These are phyloP conservation scores for Orchestes rusci DNA, from an alignment of 2,888 invertebrate genomes.

Conservation along the genomic window DNA sequence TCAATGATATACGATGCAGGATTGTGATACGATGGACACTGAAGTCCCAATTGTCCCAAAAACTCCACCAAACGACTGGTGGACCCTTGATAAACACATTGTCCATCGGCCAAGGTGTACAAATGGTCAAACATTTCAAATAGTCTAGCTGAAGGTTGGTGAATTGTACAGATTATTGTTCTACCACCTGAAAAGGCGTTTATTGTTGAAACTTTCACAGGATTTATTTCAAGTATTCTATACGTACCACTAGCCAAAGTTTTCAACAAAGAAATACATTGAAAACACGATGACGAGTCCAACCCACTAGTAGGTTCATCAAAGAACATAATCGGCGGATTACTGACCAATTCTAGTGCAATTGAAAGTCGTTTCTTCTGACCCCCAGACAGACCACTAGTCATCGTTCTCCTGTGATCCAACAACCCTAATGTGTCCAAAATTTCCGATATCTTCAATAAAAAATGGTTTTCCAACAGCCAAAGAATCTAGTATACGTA, in stretches of 20 bases:
- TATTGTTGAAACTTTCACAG: no score
- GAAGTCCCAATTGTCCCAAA: constrained; percentile 68
- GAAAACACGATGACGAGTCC: constrained; percentile 93
- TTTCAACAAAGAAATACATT: constrained; percentile 85
- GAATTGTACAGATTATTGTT: constrained; percentile 92
- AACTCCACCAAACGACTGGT: constrained; percentile 79
- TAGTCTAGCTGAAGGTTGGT: constrained; percentile 92
- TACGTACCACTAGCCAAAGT: constrained; percentile 61
- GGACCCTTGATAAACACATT: constrained; percentile 90
- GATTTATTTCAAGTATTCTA: no score
- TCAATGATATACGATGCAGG: constrained; percentile 90
- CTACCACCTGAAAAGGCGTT: constrained; percentile 63
- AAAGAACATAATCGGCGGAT: constrained; percentile 96
- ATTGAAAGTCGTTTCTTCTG: constrained; percentile 93
- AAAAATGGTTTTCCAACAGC: constrained; percentile 6
- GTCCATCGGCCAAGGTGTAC: constrained; percentile 88
- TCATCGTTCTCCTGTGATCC: constrained; percentile 84
- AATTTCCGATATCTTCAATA: constrained; percentile 77
- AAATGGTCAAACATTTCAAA: constrained; percentile 96
- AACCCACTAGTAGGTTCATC: constrained; percentile 95
- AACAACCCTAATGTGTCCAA: constrained; percentile 80
- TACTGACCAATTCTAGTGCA: constrained; percentile 89
- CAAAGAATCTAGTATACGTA: no score
- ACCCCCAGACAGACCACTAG: constrained; percentile 87
- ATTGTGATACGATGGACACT: constrained; percentile 94